Conservation (phyloP, 2,797 vertebrate species). For the Premnoplex brunnescens region DNA sequence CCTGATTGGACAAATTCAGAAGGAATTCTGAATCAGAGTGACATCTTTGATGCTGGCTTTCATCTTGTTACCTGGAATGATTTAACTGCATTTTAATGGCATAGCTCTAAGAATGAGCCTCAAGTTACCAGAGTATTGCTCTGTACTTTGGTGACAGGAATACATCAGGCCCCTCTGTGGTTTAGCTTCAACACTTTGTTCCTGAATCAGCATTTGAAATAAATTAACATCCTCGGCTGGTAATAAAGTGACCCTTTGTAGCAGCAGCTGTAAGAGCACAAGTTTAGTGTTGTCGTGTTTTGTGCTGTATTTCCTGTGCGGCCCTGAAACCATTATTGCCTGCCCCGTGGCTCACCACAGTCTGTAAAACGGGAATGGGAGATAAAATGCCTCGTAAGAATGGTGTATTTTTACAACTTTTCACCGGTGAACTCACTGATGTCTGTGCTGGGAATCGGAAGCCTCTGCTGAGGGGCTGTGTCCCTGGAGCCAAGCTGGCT, state of each 20-base stretch:
- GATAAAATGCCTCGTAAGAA: background rate
- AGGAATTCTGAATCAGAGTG: background rate
- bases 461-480: background rate
- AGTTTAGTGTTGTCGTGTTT: background rate
- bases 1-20: background rate
- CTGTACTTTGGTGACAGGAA: background rate
- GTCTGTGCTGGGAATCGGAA: background rate
- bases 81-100: background rate
- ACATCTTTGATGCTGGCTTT: background rate
- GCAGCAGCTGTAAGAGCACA: background rate
- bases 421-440: background rate
- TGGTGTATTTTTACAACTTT: background rate
- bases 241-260: background rate
- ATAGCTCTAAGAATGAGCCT: background rate
- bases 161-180: background rate
- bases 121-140: background rate
- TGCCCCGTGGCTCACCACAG: background rate
- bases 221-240: background rate
- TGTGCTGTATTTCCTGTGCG: background rate
- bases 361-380: background rate
- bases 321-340: background rate
- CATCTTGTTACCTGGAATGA: background rate
- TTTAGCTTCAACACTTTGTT: background rate
- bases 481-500: background rate
- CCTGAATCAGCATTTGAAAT: background rate